Conservation (phyloP, 2,888 invertebrate species). For the Eremobia ochroleuca region DNA sequence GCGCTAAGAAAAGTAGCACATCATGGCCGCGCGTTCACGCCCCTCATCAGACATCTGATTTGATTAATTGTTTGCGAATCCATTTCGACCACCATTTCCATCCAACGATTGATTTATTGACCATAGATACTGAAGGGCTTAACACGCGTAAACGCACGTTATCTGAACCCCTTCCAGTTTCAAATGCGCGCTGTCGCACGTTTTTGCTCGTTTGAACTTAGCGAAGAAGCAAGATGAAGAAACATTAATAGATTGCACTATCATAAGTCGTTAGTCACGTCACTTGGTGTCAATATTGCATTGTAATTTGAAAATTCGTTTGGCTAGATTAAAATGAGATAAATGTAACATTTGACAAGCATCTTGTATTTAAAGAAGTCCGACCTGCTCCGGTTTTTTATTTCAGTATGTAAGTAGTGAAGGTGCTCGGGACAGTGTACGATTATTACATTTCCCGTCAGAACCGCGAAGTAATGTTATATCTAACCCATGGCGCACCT, state of each 20-base stretch:
- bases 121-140: not conserved
- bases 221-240: not conserved
- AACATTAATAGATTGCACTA: constrained; percentile 3
- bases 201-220: constrained; percentile 8
- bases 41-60: constrained; percentile 5
- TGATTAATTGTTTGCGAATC: constrained; percentile 1
- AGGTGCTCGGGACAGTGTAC: not conserved
- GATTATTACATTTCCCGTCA: not conserved
- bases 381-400: not conserved
- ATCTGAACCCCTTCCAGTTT: constrained; percentile 2
- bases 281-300: not conserved
- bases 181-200: constrained; percentile 7
- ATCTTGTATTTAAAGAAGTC: constrained; percentile 7
- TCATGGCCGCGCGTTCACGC: constrained; percentile 15
- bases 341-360: not conserved
- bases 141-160: constrained; percentile 18
- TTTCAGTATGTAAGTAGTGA: not conserved
- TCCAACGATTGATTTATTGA: not conserved
- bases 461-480: not conserved
- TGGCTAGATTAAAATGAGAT: not conserved
- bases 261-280: not conserved
- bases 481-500: constrained; percentile 1
- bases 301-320: constrained; percentile 8
- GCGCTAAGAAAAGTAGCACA: not conserved
- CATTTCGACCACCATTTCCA: not conserved